Conservation (phyloP, 2,113 vertebrate genomes). For the Hypomesus transpacificus region DNA sequence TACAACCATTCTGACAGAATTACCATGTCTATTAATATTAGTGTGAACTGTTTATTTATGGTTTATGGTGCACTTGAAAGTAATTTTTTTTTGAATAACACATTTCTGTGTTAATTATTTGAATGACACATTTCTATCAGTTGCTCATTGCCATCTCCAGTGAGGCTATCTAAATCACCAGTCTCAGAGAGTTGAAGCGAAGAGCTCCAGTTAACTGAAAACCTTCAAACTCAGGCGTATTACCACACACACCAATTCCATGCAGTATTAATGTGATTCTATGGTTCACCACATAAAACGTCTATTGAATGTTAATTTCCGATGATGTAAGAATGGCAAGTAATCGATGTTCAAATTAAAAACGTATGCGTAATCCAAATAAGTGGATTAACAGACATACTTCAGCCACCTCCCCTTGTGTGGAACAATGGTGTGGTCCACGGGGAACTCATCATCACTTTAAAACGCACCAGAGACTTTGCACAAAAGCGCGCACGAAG, state of each 20-base stretch:
- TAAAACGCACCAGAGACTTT: conserved; percentile 63
- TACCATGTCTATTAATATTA: no score
- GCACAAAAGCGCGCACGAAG: conserved; percentile 54
- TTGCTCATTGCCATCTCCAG: no score
- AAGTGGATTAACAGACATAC: conserved; percentile 11
- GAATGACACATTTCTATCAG: no score
- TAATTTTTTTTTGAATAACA: no score
- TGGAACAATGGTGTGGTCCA: conserved; percentile 51
- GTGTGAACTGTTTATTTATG: no score
- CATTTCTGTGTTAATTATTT: no score
- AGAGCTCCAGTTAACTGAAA: no score
- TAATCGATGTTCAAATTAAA: background rate
- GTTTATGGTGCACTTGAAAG: no score
- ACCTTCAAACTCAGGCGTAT: no score
- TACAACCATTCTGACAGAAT: no score
- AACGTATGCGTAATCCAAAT: background rate
- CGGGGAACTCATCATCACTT: conserved; percentile 66
- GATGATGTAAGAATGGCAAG: background rate
- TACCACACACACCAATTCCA: background rate
- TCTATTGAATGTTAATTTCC: background rate
- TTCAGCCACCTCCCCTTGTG: conserved; percentile 43
- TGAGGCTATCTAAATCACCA: no score
- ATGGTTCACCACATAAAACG: background rate
- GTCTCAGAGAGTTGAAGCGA: no score
- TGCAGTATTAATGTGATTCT: background rate